Evolutionary conservation across 2,113 vertebrate species (phyloP).

Genomic region (Mormoops blainvillei): DNA sequence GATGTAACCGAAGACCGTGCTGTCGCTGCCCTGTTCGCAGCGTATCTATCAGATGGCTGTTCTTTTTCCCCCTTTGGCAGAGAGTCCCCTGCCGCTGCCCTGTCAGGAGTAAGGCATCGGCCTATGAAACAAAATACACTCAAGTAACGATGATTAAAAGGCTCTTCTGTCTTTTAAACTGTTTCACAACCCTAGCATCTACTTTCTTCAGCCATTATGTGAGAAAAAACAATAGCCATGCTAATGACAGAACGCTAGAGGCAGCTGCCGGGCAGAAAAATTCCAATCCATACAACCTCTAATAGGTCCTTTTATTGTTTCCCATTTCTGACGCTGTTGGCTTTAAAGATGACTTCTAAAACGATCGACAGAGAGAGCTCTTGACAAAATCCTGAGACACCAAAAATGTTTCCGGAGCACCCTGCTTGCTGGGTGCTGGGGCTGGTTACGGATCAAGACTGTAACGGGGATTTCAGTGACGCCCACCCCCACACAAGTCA

Average conservation of each 20-base stretch:
- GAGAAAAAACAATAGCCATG: not conserved
- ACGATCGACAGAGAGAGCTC: not conserved
- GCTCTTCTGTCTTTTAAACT: not conserved
- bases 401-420: not conserved
- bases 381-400: constrained; percentile 21
- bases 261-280: not conserved
- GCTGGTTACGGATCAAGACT: not conserved
- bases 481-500: not conserved
- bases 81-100: not conserved
- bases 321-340: not conserved
- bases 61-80: not conserved
- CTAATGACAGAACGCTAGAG: not conserved
- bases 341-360: constrained; percentile 6
- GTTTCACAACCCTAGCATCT: not conserved
- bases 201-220: not conserved
- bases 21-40: not conserved
- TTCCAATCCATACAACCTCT: not conserved
- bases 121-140: not conserved
- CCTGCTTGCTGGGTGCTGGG: not conserved
- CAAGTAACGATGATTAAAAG: not conserved
- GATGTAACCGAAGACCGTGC: not conserved
- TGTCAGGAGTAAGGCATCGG: not conserved
- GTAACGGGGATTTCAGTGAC: not conserved
- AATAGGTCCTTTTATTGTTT: not conserved
- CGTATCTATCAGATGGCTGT: not conserved